Conservation (phyloP, 2,888 invertebrate species). For the Deilephila elpenor region DNA sequence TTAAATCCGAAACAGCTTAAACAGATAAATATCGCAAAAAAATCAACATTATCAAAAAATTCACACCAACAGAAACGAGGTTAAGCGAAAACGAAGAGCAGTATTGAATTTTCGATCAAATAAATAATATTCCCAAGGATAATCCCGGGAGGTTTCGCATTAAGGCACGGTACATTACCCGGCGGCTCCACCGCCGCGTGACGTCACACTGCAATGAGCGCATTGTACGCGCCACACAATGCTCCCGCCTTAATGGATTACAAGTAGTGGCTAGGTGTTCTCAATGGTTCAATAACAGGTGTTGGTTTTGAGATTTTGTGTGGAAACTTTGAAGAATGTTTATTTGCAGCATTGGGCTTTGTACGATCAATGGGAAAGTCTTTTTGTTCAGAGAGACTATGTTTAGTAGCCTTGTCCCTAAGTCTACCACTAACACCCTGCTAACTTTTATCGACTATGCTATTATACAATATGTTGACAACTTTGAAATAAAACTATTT, state of each 20-base stretch:
- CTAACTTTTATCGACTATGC: too few relatives aligned
- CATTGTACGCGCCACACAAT: slow-evolving; percentile 38
- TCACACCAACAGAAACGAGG: slow-evolving; percentile 22
- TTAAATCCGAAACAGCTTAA: too few relatives aligned
- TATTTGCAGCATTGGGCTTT: too few relatives aligned
- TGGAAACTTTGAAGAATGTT: slow-evolving; percentile 16
- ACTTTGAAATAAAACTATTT: too few relatives aligned
- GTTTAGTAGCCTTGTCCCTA: too few relatives aligned
- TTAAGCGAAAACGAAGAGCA: slow-evolving; percentile 6
- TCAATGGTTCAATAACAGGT: slow-evolving; percentile 29
- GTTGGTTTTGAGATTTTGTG: slow-evolving; percentile 15
- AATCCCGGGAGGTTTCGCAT: slow-evolving; percentile 38
- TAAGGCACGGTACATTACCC: slow-evolving; percentile 55
- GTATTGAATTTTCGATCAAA: slow-evolving; percentile 27
- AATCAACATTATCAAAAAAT: background rate
- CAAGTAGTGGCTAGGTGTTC: slow-evolving; percentile 34
- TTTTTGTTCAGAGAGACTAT: too few relatives aligned
- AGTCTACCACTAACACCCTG: too few relatives aligned
- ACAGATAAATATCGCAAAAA: background rate
- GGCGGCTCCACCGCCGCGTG: slow-evolving; percentile 38
- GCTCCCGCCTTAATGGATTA: slow-evolving; percentile 40
- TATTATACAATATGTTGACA: too few relatives aligned
- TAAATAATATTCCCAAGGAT: slow-evolving; percentile 31
- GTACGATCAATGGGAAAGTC: too few relatives aligned
- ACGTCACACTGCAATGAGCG: slow-evolving; percentile 38